Evolutionary conservation across 2,888 invertebrate genomes (phyloP), one percentile per base, ranked within the genome.

Genomic region (Sinelater perroti): DNA sequence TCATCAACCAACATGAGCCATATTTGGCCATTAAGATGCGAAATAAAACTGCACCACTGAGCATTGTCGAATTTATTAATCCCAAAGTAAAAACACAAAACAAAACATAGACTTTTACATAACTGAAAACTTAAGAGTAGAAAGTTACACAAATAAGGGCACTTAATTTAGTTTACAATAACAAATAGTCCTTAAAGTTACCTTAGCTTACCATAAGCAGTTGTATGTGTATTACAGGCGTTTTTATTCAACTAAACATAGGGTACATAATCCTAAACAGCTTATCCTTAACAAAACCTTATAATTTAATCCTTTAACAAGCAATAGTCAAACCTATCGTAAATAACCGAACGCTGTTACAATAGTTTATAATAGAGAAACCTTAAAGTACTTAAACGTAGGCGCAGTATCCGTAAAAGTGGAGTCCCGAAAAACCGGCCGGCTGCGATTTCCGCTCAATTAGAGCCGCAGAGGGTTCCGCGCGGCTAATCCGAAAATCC

Each of bases 161-260:
- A 59, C 59, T 59, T 59, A 59, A 59, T 59, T 59, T 59, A 59
- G 59, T 59, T 59, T 54, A 58, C 53, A 53, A 40, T 53, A 47
- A 59, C 42, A 49, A 49, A 24, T 28, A 35, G 47, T 50, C 36
- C 7, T 18, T 47, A 28, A 53, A 36, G 10, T 36, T 36, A 33
- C 5, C 14, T 30, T 46, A 36, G 40, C 40, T 50, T 42, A 61
- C 71, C n/a, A n/a, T n/a, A n/a, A 72, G 71, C 75, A 75, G 75
- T 75, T 75, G 75, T 72, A 74, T 75, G 76, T 75, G 72, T 73
- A 75, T 74, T 73, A 72, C 72, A 66, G 60, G 6, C 14, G 1
- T 62, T 63, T 56, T 59, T 54, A n/a, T 56, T 53, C 46, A 36
- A 54, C 38, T 30, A 35, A 13, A 26, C 44, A 7, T 17, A 36